Base-by-base conservation (phyloP, 2,888 invertebrate species). In the Drosophila merina region DNA sequence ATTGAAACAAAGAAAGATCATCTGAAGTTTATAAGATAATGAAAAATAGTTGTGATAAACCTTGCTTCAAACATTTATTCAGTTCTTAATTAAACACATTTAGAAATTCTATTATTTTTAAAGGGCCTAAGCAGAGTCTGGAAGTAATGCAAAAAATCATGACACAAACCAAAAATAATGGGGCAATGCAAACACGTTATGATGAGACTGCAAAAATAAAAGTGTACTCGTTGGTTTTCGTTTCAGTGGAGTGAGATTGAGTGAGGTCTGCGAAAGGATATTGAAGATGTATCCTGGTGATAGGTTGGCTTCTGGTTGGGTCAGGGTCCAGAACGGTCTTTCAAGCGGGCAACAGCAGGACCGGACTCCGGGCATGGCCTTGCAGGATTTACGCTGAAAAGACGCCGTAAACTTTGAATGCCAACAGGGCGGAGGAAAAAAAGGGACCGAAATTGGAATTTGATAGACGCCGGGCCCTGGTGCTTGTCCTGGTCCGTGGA, bases 361-460 rank as follows among this genome's bases (percentile, higher is more conserved):
- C 55, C 36, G 44, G 70, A 45, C 60, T 64, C 55, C 66, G 20
- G 58, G 28, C 38, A 47, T 62, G 62, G 44, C 59, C 63, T 50
- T 70, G 54, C 86, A 75, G 82, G 86, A 88, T 88, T 86, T 88
- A 79, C 88, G 86, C 78, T 88, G 77, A 88, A 88, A 88, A 88
- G 88, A 88, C 82, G 81, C 75, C 85, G 76, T 85, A 85, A 87
- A 88, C 74, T 77, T 88, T 77, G 75, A 85, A 88, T 77, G 72
- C 60, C 72, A 55, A 55, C 62, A 25, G 47, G 51, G 59, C 57
- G 51, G 44, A 55, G 55, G 44, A 63, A 62, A 79, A 83, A 85
- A 85, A 81, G 82, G 83, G 85, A 86, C 86, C 75, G 68, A 88
- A 86, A 86, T 88, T 88, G 86, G 89, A 87, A 88, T 85, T 85